Evolutionary conservation across 2,797 vertebrate species (phyloP).

Genomic region (Enteromius radiatus): DNA sequence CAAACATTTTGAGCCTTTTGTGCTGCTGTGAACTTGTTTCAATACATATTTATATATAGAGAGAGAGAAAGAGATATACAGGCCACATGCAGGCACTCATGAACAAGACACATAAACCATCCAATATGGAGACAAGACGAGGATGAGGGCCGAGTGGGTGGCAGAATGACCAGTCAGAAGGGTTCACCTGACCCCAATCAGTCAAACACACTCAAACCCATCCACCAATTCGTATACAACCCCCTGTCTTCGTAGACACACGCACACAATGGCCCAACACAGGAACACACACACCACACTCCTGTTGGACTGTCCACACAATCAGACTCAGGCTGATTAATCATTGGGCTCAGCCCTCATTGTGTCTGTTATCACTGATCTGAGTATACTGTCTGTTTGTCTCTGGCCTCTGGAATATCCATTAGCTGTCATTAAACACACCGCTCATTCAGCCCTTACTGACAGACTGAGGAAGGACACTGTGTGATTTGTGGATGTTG

Average conservation of each 20-base stretch:
- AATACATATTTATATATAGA: background rate
- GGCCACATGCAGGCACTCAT: constrained; percentile 41
- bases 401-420: constrained; percentile 66
- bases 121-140: constrained; percentile 30
- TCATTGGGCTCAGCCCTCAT: constrained; percentile 77
- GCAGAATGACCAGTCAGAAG: constrained; percentile 50
- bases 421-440: constrained; percentile 62
- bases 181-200: constrained; percentile 55
- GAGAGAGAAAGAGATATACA: background rate
- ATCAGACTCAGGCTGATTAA: constrained; percentile 79
- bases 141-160: constrained; percentile 43
- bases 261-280: constrained; percentile 38
- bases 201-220: constrained; percentile 39
- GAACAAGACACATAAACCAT: constrained; percentile 50
- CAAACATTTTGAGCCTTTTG: background rate
- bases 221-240: constrained; percentile 51
- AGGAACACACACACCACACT: constrained; percentile 45
- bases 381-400: constrained; percentile 68
- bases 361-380: constrained; percentile 75
- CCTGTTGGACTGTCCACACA: constrained; percentile 75
- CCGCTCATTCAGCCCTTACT: constrained; percentile 42
- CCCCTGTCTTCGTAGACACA: constrained; percentile 42
- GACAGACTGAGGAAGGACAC: constrained; percentile 47
- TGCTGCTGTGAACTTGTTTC: background rate
- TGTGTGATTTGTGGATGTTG: constrained; percentile 44